Base-by-base conservation (phyloP, 1,140 invertebrate species). In the Saccostrea glomerata region DNA sequence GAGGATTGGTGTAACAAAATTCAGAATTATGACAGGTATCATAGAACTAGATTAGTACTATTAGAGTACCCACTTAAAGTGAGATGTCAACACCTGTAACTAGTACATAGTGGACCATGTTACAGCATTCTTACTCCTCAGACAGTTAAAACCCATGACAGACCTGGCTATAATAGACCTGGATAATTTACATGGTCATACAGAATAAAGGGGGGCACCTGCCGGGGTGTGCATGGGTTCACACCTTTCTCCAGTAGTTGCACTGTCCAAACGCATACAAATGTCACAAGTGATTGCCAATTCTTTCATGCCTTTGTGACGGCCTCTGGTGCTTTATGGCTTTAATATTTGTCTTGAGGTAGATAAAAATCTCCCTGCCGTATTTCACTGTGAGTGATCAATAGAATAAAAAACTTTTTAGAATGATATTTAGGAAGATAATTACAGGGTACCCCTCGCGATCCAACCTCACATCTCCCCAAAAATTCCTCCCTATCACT, bases 311-410 rank as follows among this genome's bases (percentile, higher is more conserved):
- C 70, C 70, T 77, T 77, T 77, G 70, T 77, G 70, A 77, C n/a
- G 11, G 25, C 11, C 13, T 30, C 11, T 12, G 13, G 25, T 77
- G 70, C 11, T 77, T 77, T 77, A 77, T 77, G 23, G 70, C 70
- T 77, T 77, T 77, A 15, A 77, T 77, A 77, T 77, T 77, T 77
- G 70, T 77, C 70, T 77, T 77, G 70, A n/a, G 70, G 70, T 77
- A 77, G 70, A 77, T 77, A 77, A 77, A 77, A 77, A 77, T 77
- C 70, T 77, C 70, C 15, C 25, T 30, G 70, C 70, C 70, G 70
- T 77, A 77, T 77, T 77, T 77, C 70, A 77, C 70, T 25, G 11
- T 36, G 23, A 77, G 70, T 25, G 30, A 77, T 77, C 70, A 77
- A 30, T 77, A 36, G 70, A 30, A 77, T 30, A 77, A 77, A 77